Evolutionary conservation across 2,113 vertebrate genomes (phyloP).

Genomic region (Oophaga pumilio): DNA sequence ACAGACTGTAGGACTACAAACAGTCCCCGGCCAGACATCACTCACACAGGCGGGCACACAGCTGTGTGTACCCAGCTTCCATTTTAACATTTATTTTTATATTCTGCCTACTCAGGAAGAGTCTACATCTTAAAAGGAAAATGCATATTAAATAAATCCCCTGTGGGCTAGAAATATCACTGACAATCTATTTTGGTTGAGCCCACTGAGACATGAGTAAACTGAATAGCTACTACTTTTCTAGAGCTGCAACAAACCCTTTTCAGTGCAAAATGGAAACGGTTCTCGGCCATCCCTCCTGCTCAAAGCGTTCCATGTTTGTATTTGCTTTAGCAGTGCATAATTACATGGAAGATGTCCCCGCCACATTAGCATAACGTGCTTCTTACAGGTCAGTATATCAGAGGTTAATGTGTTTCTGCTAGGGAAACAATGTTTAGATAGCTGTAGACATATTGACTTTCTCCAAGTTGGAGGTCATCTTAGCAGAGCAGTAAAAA

Average conservation of each 20-base stretch:
- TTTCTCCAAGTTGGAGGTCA: slow-evolving; percentile 41
- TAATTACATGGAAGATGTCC: slow-evolving; percentile 5
- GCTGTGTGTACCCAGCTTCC: slow-evolving; percentile 54
- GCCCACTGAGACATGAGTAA: slow-evolving; percentile 29
- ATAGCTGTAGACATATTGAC: slow-evolving; percentile 47
- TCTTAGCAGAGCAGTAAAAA: slow-evolving; percentile 44
- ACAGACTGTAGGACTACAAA: slow-evolving; percentile 30
- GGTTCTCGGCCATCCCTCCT: background rate
- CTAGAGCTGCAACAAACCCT: background rate
- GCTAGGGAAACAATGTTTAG: slow-evolving; percentile 46
- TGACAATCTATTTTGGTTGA: slow-evolving; percentile 32
- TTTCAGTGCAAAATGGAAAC: slow-evolving; percentile 30
- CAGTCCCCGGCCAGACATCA: slow-evolving; percentile 24
- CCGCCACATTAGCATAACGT: background rate
- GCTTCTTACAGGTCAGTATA: background rate
- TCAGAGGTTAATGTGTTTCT: slow-evolving; percentile 13
- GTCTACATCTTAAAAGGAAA: slow-evolving; percentile 57
- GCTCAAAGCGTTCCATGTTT: background rate
- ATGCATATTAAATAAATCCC: slow-evolving; percentile 51
- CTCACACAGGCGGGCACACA: slow-evolving; percentile 39
- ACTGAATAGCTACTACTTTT: slow-evolving; percentile 19
- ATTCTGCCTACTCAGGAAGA: slow-evolving; percentile 50
- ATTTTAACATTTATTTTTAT: slow-evolving; percentile 53
- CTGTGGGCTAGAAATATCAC: slow-evolving; percentile 47
- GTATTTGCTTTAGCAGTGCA: slow-evolving; percentile 17